phyloP scores from a whole-genome alignment of 2,113 vertebrate species.

The Poicephalus meyeri region DNA sequence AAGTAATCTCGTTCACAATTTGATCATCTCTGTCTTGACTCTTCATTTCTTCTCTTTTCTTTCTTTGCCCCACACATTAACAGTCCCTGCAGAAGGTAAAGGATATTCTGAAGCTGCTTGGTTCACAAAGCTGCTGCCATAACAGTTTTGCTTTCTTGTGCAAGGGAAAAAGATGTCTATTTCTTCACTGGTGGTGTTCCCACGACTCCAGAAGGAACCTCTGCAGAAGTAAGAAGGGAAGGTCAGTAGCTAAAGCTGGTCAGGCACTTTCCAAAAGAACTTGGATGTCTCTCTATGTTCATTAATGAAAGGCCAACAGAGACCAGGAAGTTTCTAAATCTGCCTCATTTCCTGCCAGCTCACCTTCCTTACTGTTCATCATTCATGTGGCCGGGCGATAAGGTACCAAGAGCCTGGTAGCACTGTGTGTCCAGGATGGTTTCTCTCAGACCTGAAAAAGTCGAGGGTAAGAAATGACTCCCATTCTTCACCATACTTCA shows the following conservation, averaged over 20 bases:
- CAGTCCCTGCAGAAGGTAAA: neutral
- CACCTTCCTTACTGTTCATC: neutral
- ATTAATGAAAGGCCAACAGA: neutral
- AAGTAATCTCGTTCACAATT: neutral
- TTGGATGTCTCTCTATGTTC: neutral
- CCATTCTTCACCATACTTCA: neutral
- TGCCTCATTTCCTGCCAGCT: conserved; percentile 15
- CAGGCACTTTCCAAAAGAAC: conserved; percentile 11
- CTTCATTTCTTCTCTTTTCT: neutral
- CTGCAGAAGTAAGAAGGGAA: conserved; percentile 21
- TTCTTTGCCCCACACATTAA: neutral
- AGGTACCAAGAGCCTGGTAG: neutral
- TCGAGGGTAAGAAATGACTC: neutral
- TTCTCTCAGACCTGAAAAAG: neutral
- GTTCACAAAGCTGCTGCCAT: neutral
- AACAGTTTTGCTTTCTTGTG: neutral
- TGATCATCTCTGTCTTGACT: fast-evolving
- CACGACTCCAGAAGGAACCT: neutral
- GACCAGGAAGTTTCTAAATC: neutral
- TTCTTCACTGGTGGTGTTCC: neutral
- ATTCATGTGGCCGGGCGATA: neutral
- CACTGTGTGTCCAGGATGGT: neutral
- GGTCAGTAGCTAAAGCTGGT: neutral
- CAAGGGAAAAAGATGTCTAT: neutral
- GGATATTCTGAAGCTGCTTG: neutral